A percentile compares a stretch with the other conserved stretches of the same genome.
Conservation (phyloP, 23 tunicate species). For the Trididemnum nubilum region DNA sequence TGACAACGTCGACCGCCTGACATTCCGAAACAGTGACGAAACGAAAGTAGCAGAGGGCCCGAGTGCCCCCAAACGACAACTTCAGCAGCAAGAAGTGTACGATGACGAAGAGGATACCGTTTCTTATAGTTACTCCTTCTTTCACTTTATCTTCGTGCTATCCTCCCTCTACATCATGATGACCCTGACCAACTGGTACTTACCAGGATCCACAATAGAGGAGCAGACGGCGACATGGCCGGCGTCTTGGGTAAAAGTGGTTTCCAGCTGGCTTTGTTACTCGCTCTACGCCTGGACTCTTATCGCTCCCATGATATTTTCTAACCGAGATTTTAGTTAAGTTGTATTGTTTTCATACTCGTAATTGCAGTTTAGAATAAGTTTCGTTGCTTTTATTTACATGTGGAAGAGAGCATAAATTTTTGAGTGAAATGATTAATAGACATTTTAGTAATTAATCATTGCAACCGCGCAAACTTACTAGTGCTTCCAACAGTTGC, state of each 20-base stretch:
- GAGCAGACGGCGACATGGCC: conserved; percentile 44
- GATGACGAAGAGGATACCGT: conserved; percentile 86
- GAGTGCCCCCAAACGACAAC: background rate
- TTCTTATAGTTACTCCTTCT: conserved; percentile 89
- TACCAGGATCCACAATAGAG: conserved; percentile 38
- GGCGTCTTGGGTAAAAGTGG: conserved; percentile 93
- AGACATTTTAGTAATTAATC: too few species aligned
- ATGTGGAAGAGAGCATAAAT: too few species aligned
- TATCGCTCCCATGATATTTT: conserved; percentile 75
- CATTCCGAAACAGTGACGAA: conserved; percentile 39
- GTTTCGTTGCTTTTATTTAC: too few species aligned
- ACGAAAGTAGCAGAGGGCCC: background rate
- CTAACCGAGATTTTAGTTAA: conserved; percentile 68
- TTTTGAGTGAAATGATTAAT: too few species aligned
- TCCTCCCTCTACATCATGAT: conserved; percentile 94
- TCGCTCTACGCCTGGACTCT: conserved; percentile 88
- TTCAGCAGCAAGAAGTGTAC: conserved; percentile 54
- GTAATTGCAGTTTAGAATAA: too few species aligned
- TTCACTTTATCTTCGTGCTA: conserved; percentile 92
- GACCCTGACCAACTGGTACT: conserved; percentile 96
- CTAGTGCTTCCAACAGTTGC: too few species aligned
- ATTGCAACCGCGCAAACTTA: too few species aligned
- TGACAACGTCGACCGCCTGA: conserved; percentile 69
- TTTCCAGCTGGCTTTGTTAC: conserved; percentile 85
- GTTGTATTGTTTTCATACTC: too few species aligned